Percentiles rank a stretch among this genome's conserved stretches.
Evolutionary conservation across 2,888 invertebrate genomes (phyloP).

Genomic region (Eumacrocentrus americanus): DNA sequence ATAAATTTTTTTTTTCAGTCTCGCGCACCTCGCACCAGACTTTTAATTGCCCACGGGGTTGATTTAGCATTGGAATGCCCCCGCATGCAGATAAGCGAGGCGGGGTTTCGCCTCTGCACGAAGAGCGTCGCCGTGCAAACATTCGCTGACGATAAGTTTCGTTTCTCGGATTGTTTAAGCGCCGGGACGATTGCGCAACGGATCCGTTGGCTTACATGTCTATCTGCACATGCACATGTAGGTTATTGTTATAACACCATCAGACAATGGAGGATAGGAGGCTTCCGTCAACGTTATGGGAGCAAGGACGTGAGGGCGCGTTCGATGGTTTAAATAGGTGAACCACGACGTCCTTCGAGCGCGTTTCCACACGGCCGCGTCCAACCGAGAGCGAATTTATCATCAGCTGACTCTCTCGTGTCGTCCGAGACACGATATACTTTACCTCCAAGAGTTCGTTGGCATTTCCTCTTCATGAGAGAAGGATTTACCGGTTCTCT

Average conservation of each 20-base stretch:
- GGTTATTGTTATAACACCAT: too few species aligned
- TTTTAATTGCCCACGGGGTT: slow-evolving; percentile 31
- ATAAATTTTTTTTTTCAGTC: slow-evolving; percentile 16
- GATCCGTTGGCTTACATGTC: slow-evolving; percentile 10
- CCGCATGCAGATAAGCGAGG: slow-evolving; percentile 19
- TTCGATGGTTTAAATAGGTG: slow-evolving; percentile 30
- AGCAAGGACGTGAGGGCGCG: slow-evolving; percentile 27
- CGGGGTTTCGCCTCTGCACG: slow-evolving; percentile 21
- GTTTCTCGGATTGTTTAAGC: slow-evolving; percentile 16
- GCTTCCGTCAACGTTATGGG: slow-evolving; percentile 17
- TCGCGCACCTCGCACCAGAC: slow-evolving; percentile 23
- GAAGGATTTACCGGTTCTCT: slow-evolving; percentile 28
- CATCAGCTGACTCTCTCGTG: slow-evolving; percentile 23
- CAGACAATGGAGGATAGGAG: not conserved
- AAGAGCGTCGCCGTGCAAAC: slow-evolving; percentile 22
- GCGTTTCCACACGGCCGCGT: slow-evolving; percentile 22
- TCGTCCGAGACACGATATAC: not conserved
- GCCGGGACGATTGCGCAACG: slow-evolving; percentile 1
- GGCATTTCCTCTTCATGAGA: slow-evolving; percentile 17
- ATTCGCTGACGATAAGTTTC: slow-evolving; percentile 11
- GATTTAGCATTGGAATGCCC: slow-evolving; percentile 29
- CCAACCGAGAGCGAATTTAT: slow-evolving; percentile 21
- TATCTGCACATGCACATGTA: too few species aligned
- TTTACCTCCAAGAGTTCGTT: slow-evolving; percentile 15
- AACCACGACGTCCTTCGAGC: slow-evolving; percentile 30